Conservation (phyloP, 2,888 invertebrate genomes). For the Clitarchus hookeri region DNA sequence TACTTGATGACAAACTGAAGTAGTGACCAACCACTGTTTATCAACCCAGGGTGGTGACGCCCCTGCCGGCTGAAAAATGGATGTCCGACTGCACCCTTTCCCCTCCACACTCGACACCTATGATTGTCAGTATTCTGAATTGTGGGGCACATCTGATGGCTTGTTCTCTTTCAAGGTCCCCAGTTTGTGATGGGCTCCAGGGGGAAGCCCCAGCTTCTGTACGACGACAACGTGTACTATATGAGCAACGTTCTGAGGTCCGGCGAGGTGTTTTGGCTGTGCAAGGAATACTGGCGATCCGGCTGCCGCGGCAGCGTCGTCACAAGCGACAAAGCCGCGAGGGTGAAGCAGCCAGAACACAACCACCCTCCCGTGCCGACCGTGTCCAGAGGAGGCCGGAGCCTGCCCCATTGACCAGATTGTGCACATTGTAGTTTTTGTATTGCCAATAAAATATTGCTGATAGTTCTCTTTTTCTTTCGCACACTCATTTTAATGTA, state of each 20-base stretch:
- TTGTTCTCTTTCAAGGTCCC: background rate
- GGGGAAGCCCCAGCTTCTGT: background rate
- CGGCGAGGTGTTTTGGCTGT: background rate
- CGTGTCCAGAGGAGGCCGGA: background rate
- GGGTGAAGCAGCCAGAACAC: slow-evolving; percentile 7
- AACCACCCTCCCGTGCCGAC: background rate
- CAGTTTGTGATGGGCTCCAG: background rate
- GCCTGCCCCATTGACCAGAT: background rate
- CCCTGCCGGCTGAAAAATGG: no score
- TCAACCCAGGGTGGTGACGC: no score
- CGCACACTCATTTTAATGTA: no score
- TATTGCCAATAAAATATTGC: no score
- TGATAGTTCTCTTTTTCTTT: no score
- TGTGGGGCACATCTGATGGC: background rate
- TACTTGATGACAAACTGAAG: no score
- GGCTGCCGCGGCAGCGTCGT: background rate
- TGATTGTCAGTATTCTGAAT: no score
- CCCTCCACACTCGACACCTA: no score
- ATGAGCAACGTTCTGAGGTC: background rate
- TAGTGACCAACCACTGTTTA: no score
- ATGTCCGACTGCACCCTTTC: no score
- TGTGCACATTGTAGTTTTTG: no score
- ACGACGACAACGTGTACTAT: background rate
- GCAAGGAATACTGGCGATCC: background rate
- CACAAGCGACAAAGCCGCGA: background rate